Percentiles rank a stretch among this genome's conserved stretches.
Conservation (phyloP, 2,113 vertebrate genomes). For the Calidris pygmaea region DNA sequence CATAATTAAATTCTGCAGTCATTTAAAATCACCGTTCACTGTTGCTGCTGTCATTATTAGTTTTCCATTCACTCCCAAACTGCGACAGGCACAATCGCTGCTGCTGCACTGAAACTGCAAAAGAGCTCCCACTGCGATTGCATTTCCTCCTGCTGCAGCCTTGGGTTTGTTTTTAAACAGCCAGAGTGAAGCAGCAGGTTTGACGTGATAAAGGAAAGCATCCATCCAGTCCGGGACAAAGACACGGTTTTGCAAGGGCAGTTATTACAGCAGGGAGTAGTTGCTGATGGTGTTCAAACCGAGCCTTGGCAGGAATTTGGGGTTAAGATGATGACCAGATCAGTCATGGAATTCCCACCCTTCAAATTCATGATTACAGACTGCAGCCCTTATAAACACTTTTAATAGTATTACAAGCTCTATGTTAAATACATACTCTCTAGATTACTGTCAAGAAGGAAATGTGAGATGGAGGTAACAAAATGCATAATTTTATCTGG, state of each 20-base stretch:
- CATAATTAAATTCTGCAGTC: background rate
- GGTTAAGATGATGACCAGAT: background rate
- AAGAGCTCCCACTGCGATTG: background rate
- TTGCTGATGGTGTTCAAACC: background rate
- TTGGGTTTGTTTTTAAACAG: background rate
- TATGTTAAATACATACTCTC: background rate
- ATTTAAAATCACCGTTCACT: background rate
- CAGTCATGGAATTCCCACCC: constrained; percentile 18
- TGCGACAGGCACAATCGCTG: background rate
- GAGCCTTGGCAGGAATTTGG: background rate
- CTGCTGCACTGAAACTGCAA: background rate
- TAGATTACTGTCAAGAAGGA: background rate
- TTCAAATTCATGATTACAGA: constrained; percentile 39
- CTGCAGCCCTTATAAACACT: background rate
- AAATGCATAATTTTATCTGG: background rate
- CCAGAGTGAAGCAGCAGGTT: background rate
- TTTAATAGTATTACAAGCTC: background rate
- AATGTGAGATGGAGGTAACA: background rate
- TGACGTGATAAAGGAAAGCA: background rate
- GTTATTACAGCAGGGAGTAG: background rate
- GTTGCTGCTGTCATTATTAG: background rate
- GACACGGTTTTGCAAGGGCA: background rate
- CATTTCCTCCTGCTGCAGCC: background rate
- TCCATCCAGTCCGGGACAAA: background rate
- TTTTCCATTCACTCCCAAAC: background rate